Evolutionary conservation across 1,140 invertebrate genomes (phyloP).

Genomic region (Drosophila aff.): DNA sequence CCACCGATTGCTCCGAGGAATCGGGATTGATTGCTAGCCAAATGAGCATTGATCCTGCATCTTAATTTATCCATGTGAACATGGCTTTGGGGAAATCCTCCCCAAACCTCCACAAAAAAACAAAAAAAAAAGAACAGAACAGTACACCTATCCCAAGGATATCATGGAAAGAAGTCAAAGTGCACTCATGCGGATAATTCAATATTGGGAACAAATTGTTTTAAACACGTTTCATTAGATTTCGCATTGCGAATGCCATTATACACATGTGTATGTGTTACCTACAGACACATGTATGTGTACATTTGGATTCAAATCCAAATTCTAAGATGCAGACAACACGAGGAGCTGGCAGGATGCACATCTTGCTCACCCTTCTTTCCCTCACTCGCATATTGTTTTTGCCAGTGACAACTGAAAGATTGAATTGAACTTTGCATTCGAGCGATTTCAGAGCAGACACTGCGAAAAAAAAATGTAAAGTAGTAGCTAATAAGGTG

Average conservation of each 20-base stretch:
- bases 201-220: constrained; percentile 82
- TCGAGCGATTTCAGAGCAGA: constrained; percentile 31
- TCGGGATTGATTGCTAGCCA: constrained; percentile 33
- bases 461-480: not conserved
- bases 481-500: not conserved
- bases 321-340: constrained; percentile 57
- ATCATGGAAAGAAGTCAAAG: constrained; percentile 55
- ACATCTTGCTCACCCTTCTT: constrained; percentile 17
- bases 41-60: constrained; percentile 33
- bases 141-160: constrained; percentile 11
- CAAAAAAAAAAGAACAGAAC: not conserved
- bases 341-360: constrained; percentile 27
- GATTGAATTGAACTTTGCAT: constrained; percentile 81
- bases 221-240: constrained; percentile 82
- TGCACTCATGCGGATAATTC: constrained; percentile 75
- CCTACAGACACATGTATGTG: not conserved
- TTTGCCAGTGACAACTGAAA: constrained; percentile 78
- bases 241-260: constrained; percentile 61
- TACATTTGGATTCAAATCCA: constrained; percentile 3
- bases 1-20: constrained; percentile 11
- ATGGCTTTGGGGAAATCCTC: not conserved
- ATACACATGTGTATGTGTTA: not conserved
- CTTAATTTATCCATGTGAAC: constrained; percentile 35
- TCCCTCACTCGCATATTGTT: constrained; percentile 58
- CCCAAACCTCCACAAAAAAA: not conserved